Percentiles rank a stretch among this genome's conserved stretches.
These are phyloP conservation scores for Cydia amplana DNA, from an alignment of 1,140 invertebrate species.

Conservation along the genomic window DNA sequence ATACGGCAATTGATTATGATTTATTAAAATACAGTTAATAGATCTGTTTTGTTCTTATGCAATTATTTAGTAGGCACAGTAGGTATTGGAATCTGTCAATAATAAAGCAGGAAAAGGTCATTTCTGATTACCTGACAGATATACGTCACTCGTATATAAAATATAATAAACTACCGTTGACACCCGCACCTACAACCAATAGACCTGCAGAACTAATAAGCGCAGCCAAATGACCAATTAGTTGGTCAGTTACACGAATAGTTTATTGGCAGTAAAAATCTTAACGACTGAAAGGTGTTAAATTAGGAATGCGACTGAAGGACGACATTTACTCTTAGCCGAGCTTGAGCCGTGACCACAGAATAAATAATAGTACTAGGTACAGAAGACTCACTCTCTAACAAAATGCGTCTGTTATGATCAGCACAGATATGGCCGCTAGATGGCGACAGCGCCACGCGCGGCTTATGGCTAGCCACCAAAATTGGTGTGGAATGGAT, in stretches of 20 bases:
- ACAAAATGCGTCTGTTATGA: too few species aligned
- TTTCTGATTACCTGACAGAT: background rate
- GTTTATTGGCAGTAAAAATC: slow-evolving; percentile 16
- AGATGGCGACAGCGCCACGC: too few species aligned
- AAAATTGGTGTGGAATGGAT: too few species aligned
- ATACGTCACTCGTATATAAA: slow-evolving; percentile 18
- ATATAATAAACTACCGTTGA: background rate
- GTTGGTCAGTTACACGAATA: background rate
- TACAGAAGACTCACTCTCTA: too few species aligned
- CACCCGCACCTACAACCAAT: slow-evolving; percentile 2
- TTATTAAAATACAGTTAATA: too few species aligned
- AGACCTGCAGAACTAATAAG: background rate
- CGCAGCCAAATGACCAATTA: slow-evolving; percentile 9
- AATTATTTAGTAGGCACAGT: background rate
- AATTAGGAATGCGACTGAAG: background rate
- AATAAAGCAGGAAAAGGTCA: background rate
- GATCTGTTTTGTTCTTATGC: too few species aligned
- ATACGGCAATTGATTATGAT: too few species aligned
- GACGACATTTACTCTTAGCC: background rate
- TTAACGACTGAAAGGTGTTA: slow-evolving; percentile 6
- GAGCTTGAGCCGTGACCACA: background rate
- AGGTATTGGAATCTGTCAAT: background rate
- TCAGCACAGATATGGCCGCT: too few species aligned
- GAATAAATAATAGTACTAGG: too few species aligned
- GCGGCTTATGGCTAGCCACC: too few species aligned